Evolutionary conservation across 2,888 invertebrate species (phyloP).

Genomic region (Drosophila picticornis): DNA sequence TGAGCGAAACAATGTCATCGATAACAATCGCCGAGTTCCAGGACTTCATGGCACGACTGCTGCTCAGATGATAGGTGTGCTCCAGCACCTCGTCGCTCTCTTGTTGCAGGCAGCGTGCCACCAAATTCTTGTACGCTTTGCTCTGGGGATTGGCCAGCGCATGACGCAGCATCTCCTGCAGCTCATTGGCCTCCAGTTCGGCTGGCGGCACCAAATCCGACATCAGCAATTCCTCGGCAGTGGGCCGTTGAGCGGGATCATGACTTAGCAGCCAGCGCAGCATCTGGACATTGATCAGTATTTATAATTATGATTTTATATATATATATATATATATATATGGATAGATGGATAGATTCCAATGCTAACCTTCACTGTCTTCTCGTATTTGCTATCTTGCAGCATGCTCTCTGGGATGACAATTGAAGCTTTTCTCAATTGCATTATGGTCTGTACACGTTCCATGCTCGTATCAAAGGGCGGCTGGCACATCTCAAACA

Average conservation of each 20-base stretch:
- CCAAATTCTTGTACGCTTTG: slow-evolving; percentile 91
- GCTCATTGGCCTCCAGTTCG: slow-evolving; percentile 93
- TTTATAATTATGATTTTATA: not conserved
- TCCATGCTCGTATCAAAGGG: slow-evolving; percentile 96
- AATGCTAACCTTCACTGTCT: slow-evolving; percentile 86
- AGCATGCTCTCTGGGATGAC: slow-evolving; percentile 90
- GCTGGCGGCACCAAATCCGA: slow-evolving; percentile 94
- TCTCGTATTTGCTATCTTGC: slow-evolving; percentile 78
- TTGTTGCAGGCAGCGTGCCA: slow-evolving; percentile 85
- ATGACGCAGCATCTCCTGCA: slow-evolving; percentile 93
- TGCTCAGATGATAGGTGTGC: slow-evolving; percentile 91
- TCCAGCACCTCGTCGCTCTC: slow-evolving; percentile 86
- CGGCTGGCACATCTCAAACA: slow-evolving; percentile 97
- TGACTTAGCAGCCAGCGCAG: slow-evolving; percentile 92
- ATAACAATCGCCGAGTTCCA: slow-evolving; percentile 80
- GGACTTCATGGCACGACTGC: slow-evolving; percentile 81
- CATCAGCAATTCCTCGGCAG: slow-evolving; percentile 92
- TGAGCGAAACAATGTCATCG: slow-evolving; percentile 84
- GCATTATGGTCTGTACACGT: slow-evolving; percentile 91
- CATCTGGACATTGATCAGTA: slow-evolving; percentile 82
- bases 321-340: not conserved
- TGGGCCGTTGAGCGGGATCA: slow-evolving; percentile 93
- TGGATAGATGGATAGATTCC: accelerated
- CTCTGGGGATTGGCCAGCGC: slow-evolving; percentile 93
- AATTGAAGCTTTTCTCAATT: slow-evolving; percentile 89